Percentiles rank a stretch among this genome's conserved stretches.
These are phyloP conservation scores for Muschampia plurimacula DNA, from an alignment of 2,888 invertebrate species.

Conservation along the genomic window DNA sequence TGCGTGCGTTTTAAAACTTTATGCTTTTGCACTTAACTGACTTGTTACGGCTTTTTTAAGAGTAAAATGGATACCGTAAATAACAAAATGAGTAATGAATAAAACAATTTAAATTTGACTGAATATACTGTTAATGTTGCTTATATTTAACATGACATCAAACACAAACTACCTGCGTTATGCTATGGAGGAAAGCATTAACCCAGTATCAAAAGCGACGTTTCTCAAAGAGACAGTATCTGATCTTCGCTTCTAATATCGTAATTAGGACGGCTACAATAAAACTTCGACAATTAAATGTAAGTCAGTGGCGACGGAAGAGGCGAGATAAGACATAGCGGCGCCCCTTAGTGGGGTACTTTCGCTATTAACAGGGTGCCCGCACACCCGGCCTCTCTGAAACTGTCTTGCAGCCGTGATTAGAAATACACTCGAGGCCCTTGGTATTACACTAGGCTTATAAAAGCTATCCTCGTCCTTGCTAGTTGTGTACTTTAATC, in stretches of 20 bases:
- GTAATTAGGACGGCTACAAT: conserved; percentile 75
- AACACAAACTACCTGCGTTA: conserved; percentile 8
- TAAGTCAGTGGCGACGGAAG: conserved; percentile 73
- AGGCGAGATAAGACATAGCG: conserved; percentile 76
- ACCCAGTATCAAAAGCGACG: conserved; percentile 29
- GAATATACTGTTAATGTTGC: too few relatives aligned
- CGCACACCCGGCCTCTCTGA: conserved; percentile 58
- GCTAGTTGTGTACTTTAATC: conserved; percentile 35
- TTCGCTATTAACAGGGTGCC: conserved; percentile 71
- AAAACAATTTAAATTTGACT: too few relatives aligned
- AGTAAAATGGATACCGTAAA: background rate
- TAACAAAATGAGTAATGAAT: background rate
- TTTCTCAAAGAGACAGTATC: conserved; percentile 37
- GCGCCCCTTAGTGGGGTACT: conserved; percentile 70
- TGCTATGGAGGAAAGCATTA: conserved; percentile 19
- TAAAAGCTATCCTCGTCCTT: conserved; percentile 33
- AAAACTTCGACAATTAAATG: conserved; percentile 84
- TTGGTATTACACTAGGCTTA: conserved; percentile 29
- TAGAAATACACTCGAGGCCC: conserved; percentile 56
- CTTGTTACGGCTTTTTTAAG: conserved; percentile 27
- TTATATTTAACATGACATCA: background rate
- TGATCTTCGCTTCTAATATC: conserved; percentile 64
- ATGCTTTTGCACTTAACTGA: conserved; percentile 42
- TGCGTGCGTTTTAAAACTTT: conserved; percentile 66
- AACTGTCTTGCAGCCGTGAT: conserved; percentile 59